Evolutionary conservation across 2,888 invertebrate species (phyloP), one percentile per base, ranked within the genome.

Genomic region (Villa cingulata): DNA sequence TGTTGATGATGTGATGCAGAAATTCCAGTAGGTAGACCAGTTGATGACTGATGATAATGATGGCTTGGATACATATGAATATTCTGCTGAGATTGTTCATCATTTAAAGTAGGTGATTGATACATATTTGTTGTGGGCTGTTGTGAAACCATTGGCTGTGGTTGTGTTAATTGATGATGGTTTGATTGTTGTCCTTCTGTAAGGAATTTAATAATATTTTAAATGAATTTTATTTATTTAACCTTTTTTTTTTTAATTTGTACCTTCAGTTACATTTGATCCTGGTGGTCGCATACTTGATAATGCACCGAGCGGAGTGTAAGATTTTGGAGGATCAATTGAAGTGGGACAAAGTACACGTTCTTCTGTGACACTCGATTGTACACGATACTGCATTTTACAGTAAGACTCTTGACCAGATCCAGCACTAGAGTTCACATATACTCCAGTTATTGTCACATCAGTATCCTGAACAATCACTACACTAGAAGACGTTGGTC

Each of bases 231-330:
- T 32, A 32, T 2, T 32, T 12, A 27, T n/a, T n/a, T 23, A 6
- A 23, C 23, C 23, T 23, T 12, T 9, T 32, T 12, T 2, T 32
- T 32, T 12, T 32, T 7, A 12, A 12, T 32, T 32, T 32, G 29
- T 38, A 54, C 51, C 47, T 45, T 52, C 52, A 37, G 43, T n/a
- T 36, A 45, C 37, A 16, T 36, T 34, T 12, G 81, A 78, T 20
- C 76, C 83, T 1, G 83, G 82, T n/a, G 88, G 88, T 68, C 87
- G 80, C 88, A 89, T 89, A 58, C 83, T 87, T 36, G 87, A 86
- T 55, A 88, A 71, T 16, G 88, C 88, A 48, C 84, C 80, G 54
- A 89, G 73, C 6, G 88, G 88, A 40, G 88, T 86, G 67, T 89
- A 89, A 16, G 86, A 80, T 62, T 81, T 80, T 59, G 72, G 55